Evolutionary conservation across 92 coral and sea anemone species (phyloP), one percentile per base, ranked within the genome.

Genomic region (Paragorgia papillata): DNA sequence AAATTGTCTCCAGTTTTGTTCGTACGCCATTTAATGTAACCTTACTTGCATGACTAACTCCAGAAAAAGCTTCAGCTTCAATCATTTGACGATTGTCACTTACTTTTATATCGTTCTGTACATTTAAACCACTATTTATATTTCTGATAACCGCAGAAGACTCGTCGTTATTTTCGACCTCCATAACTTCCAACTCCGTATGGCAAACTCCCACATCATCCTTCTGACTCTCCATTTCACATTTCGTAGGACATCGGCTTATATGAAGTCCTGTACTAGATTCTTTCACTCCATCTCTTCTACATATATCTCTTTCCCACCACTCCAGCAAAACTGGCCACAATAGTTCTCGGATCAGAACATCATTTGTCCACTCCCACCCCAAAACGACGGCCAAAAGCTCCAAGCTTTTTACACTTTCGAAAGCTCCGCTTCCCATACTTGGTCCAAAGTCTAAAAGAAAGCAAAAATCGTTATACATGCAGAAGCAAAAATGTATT

Each of bases 341-440:
- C 19, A 95, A 62, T 54, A 76, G 57, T 25, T 85, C 79, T 31
- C 91, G 59, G 25, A 89, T 75, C 15, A 95, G 94, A 5, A 69
- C 80, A 63, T 89, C 81, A 18, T 87, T 67, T 17, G 87, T 80
- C 99, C 99, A 95, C 56, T 82, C 80, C 99, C 99, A 91, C 19
- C 99, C 99, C 33, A 86, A 85, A 24, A 87, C 84, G 73, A 89
- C 85, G 0, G 92, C 82, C 39, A 95, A 20, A 20, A 95, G 88
- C 59, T 95, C 95, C 7, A 95, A 74, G 25, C 90, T 85, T 63
- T 95, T 95, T 61, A 91, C 58, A 1, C 76, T 79, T 43, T 91
- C 99, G 79, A 86, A 95, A 24, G 87, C 81, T 69, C 57, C 69
- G 40, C 73, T 44, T 49, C 64, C 85, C 20, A 86, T 81, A 46